A percentile compares a stretch with the other conserved stretches of the same genome.
Evolutionary conservation across 2,888 invertebrate genomes (phyloP).

Genomic region (Eugnorisma glareosa): DNA sequence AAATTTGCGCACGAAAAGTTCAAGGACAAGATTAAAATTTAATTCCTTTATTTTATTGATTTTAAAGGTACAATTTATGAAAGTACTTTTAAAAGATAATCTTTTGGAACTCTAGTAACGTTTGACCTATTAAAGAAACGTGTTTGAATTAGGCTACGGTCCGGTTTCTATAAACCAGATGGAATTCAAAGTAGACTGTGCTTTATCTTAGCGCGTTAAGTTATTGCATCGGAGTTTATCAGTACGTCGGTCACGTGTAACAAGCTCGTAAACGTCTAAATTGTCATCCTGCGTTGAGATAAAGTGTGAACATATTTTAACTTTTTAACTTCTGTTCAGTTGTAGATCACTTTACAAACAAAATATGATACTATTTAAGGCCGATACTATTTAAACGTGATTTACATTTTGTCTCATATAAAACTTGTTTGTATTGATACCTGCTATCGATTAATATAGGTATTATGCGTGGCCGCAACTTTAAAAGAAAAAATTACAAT

Average conservation of each 20-base stretch:
- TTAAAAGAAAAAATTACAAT: too few relatives aligned
- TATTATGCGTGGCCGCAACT: too few relatives aligned
- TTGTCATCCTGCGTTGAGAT: conserved; percentile 52
- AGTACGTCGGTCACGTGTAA: conserved; percentile 58
- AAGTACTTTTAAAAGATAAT: conserved; percentile 17
- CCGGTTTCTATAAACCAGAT: conserved; percentile 45
- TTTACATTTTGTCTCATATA: too few relatives aligned
- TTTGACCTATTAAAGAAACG: conserved; percentile 29
- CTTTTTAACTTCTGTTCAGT: conserved; percentile 45
- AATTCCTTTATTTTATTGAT: conserved; percentile 20
- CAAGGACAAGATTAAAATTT: conserved; percentile 41
- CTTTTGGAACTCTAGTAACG: conserved; percentile 4
- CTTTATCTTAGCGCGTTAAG: conserved; percentile 26
- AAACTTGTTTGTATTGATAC: too few relatives aligned
- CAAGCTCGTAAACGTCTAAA: conserved; percentile 59
- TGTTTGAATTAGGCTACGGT: conserved; percentile 17
- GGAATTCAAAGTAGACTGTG: conserved; percentile 36
- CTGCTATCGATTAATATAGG: too few relatives aligned
- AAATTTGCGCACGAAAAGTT: conserved; percentile 39
- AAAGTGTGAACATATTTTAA: conserved; percentile 54
- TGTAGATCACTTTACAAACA: conserved; percentile 24
- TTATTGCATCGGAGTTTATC: conserved; percentile 49
- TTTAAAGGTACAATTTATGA: background rate
- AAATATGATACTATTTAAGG: too few relatives aligned
- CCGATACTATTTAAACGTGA: too few relatives aligned